Base-by-base conservation (phyloP, 2,888 invertebrate species). In the Lasioglossum leucozonium region DNA sequence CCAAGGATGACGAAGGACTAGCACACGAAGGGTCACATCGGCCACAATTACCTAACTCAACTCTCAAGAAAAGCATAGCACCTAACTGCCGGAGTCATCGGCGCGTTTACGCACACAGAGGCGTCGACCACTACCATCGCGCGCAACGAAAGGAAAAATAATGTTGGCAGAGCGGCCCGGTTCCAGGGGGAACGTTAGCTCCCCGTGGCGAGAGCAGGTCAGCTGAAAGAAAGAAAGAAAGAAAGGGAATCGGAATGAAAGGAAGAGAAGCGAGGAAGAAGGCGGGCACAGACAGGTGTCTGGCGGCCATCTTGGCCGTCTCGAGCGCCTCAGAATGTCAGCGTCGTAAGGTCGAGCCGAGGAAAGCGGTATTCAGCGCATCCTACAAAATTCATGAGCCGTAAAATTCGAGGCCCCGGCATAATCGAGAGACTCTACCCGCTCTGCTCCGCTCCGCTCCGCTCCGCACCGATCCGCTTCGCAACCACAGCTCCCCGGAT, bases 301-400 rank as follows among this genome's bases (percentile, higher is more conserved):
- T 76, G 85, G 65, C 37, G 62, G 86, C 85, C 76, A 85, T 82
- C 44, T 79, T 86, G 84, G 34, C 26, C 55, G 72, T 47, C 67
- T 69, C 75, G 74, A 47, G 67, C 71, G 84, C 74, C 47, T 74
- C 77, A 58, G 81, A 77, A 84, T 75, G 85, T 85, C 85, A 74
- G 80, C 16, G 34, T 62, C 34, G 79, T 82, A 78, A 77, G 88
- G 76, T 86, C 84, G 88, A 26, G 51, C 62, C 30, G 30, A 76
- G 73, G 79, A 86, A 82, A 84, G 85, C 77, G 73, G 80, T 79
- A 74, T 78, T 72, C 83, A 71, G 75, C 77, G 42, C 86, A 89
- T 82, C 78, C 81, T 89, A 81, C 76, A 87, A 84, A 84, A 88
- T 86, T 88, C 86, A 84, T 88, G 88, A 88, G 87, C 80, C 77